Evolutionary conservation across 2,888 invertebrate species (phyloP), one percentile per base, ranked within the genome.

Genomic region (Phaedon cochleariae): DNA sequence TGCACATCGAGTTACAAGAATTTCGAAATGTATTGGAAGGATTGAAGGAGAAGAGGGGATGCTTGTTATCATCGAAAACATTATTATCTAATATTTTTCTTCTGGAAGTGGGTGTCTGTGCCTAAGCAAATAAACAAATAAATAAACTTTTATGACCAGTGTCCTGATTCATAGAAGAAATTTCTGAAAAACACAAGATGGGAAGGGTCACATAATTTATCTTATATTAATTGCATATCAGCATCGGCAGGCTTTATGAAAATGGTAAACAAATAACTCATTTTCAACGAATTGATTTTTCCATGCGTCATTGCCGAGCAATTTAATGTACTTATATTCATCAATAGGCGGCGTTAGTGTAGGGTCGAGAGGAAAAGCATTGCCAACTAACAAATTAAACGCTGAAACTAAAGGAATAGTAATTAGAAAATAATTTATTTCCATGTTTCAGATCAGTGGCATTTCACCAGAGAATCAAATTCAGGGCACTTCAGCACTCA

Each of bases 181-280:
- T 37, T 37, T 51, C 54, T 41, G 41, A 20, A 26, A 67, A 64
- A 58, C 54, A 61, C 49, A 54, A 59, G 31, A 21, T 26, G 29
- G 20, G 58, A 18, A 34, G 55, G 41, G 29, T 49, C 37, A 62
- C 37, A 22, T 64, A 53, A 31, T 61, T 26, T 53, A 57, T 48
- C 49, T 53, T n/a, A 52, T 58, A 51, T 46, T 34, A 52, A 58
- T 53, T 34, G 46, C 26, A 26, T 26, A 26, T 26, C 26, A 26
- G 26, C 26, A 48, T 34, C 61, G 67, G 62, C 60, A 60, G 9
- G 48, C 59, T 64, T 55, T 62, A 59, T 61, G 45, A 18, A 51
- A 54, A 54, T 49, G 48, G 60, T 67, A 63, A 67, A 67, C 67
- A 67, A 67, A 60, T 67, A 63, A 64, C 59, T 67, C 58, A 66